Conservation (phyloP, 92 coral and sea anemone species). For the Phenganax stokvisi region DNA sequence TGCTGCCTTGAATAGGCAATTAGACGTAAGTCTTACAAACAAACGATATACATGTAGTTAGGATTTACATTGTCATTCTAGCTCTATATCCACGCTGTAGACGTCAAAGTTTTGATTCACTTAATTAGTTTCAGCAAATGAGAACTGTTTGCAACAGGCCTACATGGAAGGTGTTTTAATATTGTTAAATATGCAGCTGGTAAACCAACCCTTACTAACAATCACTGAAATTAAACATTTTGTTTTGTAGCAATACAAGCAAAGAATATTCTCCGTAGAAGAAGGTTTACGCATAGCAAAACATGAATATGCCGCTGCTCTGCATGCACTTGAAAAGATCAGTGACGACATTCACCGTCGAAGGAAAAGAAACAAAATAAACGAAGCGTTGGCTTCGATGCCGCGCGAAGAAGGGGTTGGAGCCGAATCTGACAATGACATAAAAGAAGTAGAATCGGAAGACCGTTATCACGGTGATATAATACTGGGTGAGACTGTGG, state of each 20-base stretch:
- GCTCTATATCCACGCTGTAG: background rate
- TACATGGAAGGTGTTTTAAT: background rate
- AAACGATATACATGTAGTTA: background rate
- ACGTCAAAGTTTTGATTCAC: background rate
- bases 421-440: slow-evolving; percentile 87
- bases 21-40: slow-evolving; percentile 22
- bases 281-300: slow-evolving; percentile 73
- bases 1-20: slow-evolving; percentile 36
- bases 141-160: background rate
- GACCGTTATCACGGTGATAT: slow-evolving; percentile 31
- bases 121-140: background rate
- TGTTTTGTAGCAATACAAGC: slow-evolving; percentile 69
- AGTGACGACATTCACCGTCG: slow-evolving; percentile 94
- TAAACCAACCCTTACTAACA: too few relatives aligned
- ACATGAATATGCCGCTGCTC: slow-evolving; percentile 69
- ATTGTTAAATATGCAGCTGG: background rate
- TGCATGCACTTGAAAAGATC: slow-evolving; percentile 73
- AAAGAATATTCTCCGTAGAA: slow-evolving; percentile 76
- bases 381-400: slow-evolving; percentile 60
- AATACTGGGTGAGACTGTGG: slow-evolving; percentile 26
- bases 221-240: background rate
- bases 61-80: background rate
- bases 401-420: slow-evolving; percentile 92
- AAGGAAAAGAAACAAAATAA: slow-evolving; percentile 68
- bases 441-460: slow-evolving; percentile 16